Base-by-base conservation (phyloP, 1,140 invertebrate genomes). In the Camponotus floridanus region DNA sequence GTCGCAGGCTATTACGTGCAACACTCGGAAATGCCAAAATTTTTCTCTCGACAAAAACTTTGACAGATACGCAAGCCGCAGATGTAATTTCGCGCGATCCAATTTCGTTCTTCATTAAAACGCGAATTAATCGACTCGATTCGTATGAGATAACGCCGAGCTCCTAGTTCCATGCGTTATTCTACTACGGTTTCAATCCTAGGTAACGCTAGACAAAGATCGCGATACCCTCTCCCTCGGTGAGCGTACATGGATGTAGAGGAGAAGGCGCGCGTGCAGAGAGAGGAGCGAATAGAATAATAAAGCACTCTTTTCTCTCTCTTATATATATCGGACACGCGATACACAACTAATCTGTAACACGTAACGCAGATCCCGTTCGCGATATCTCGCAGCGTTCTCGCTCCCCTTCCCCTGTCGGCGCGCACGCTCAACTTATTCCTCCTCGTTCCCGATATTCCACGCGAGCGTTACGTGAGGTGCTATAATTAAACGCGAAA, bases 301-400 rank as follows among this genome's bases (percentile, higher is more conserved):
- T 90, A 90, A 90, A 90, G 51, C 78, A 65, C 51, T 87, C 78
- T 89, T 90, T 81, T 81, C 59, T 59, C 45, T 57, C 68, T 45
- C 21, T 4, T 51, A 15, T 18, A 18, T 51, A 51, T 88, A 71
- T 87, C 76, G 71, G 73, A 83, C 89, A 86, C 83, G 81, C 88
- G 89, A 90, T 90, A 90, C 86, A 57, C 84, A 67, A n/a, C 36
- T n/a, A n/a, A 48, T 45, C 45, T 65, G 78, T 61, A 62, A 87
- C 71, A 88, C 78, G 88, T 79, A 90, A 90, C 61, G 62, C 80
- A 36, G 84, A 86, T 65, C 57, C 26, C 26, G 57, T 31, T 74
- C 15, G 67, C 86, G 86, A 89, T 78, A 76, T 67, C 26, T 26
- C 62, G 64, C 71, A 68, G 61, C 48, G 64, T 39, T 59, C 67